Evolutionary conservation across 2,113 vertebrate species (phyloP).

Genomic region (Amazona vittata): DNA sequence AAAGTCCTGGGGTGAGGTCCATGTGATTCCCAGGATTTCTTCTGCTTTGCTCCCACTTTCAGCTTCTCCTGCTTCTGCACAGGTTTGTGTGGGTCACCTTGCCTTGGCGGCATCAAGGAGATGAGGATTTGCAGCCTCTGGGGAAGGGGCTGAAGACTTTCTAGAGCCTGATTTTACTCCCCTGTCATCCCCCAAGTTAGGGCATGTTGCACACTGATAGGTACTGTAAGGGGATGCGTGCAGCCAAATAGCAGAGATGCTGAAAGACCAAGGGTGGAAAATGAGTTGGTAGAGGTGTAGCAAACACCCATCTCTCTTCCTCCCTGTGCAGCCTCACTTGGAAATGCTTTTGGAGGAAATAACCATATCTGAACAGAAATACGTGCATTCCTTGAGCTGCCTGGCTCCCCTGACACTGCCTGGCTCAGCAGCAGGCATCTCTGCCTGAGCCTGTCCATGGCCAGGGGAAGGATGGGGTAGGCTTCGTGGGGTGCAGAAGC

Average conservation of each 20-base stretch:
- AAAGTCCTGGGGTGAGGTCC: background rate
- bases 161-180: background rate
- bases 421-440: background rate
- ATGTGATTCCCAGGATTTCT: background rate
- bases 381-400: background rate
- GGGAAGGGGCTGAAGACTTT: background rate
- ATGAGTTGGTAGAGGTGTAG: background rate
- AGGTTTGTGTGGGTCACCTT: background rate
- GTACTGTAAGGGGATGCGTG: background rate
- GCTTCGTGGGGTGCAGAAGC: background rate
- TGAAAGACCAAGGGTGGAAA: fast-evolving
- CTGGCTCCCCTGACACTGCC: background rate
- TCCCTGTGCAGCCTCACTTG: background rate
- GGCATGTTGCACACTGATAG: background rate
- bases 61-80: background rate
- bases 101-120: background rate
- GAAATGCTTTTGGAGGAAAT: background rate
- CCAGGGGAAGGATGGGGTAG: background rate
- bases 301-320: background rate
- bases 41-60: background rate
- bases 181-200: background rate
- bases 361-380: background rate
- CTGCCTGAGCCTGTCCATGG: background rate
- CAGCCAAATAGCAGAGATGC: background rate
- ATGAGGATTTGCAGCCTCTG: background rate